phyloP scores from a whole-genome alignment of 2,797 vertebrate species.

The Poeciliopsis paucimaculata region DNA sequence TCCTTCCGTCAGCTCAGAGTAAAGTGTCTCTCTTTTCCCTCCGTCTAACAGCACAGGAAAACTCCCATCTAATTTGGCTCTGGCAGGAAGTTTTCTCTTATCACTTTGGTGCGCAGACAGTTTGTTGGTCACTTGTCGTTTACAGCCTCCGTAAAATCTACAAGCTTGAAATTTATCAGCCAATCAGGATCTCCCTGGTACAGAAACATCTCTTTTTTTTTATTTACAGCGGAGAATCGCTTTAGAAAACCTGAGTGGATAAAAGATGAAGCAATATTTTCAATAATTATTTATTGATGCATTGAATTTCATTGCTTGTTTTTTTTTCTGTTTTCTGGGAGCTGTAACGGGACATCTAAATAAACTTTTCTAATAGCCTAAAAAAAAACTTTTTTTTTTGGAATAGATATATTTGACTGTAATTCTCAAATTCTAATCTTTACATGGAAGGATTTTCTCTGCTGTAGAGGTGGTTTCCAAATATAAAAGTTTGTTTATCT shows the following conservation, averaged over 20 bases:
- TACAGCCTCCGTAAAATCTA: conserved; percentile 23
- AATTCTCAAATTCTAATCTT: background rate
- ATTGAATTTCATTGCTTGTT: background rate
- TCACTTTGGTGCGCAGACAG: conserved; percentile 77
- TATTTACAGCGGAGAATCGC: background rate
- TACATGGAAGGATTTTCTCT: background rate
- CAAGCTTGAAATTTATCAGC: too few relatives aligned
- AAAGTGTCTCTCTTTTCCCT: conserved; percentile 5
- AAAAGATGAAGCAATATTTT: background rate
- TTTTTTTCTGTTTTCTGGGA: background rate
- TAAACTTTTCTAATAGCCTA: background rate
- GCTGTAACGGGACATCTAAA: background rate
- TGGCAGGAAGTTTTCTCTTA: conserved; percentile 76
- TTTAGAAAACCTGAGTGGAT: background rate
- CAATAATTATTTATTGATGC: background rate
- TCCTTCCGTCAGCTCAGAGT: conserved; percentile 50
- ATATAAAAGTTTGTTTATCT: background rate
- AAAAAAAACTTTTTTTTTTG: background rate
- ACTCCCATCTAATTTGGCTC: conserved; percentile 64
- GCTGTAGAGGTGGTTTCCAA: background rate
- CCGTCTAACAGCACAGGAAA: conserved; percentile 47
- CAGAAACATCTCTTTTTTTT: background rate
- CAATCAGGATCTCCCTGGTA: too few relatives aligned
- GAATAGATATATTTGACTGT: background rate
- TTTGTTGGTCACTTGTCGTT: conserved; percentile 66